Percentiles rank a stretch among this genome's conserved stretches.
These are phyloP conservation scores for Sesia apiformis DNA, from an alignment of 2,888 invertebrate genomes.

Conservation along the genomic window DNA sequence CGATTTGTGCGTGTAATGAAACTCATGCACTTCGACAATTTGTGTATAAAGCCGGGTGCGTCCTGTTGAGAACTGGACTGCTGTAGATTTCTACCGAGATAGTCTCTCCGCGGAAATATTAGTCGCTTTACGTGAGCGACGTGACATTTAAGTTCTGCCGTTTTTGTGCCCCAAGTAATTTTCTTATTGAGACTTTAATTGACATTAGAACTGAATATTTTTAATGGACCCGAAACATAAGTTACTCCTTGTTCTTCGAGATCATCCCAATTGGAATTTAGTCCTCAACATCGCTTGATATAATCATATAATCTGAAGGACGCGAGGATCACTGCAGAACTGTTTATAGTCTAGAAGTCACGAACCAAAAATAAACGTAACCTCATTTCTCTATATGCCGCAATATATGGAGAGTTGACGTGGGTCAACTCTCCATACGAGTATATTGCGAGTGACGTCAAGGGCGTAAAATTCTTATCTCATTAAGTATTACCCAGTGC, in stretches of 20 bases:
- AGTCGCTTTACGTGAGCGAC: conserved; percentile 16
- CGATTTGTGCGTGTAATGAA: conserved; percentile 40
- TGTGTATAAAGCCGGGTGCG: conserved; percentile 25
- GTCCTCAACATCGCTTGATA: too few relatives aligned
- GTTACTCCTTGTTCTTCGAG: too few relatives aligned
- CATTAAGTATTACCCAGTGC: conserved; percentile 1
- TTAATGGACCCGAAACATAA: too few relatives aligned
- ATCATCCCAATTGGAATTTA: too few relatives aligned
- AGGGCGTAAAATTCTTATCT: conserved; percentile 34
- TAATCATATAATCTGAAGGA: too few relatives aligned
- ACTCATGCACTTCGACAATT: conserved; percentile 33
- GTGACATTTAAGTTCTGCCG: conserved; percentile 24
- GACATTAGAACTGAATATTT: too few relatives aligned
- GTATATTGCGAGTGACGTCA: conserved; percentile 24
- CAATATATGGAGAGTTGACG: not conserved
- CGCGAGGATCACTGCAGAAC: not conserved
- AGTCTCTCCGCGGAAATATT: conserved; percentile 32
- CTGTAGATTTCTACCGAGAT: conserved; percentile 34
- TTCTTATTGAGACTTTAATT: too few relatives aligned
- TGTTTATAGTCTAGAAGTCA: conserved; percentile 15
- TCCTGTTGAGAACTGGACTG: conserved; percentile 29
- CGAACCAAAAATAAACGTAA: conserved; percentile 37
- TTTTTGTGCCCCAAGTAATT: not conserved
- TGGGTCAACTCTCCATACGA: conserved; percentile 27
- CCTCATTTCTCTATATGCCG: conserved; percentile 38